Percentiles rank a stretch among this genome's conserved stretches.
Conservation (phyloP, 2,797 vertebrate species). For the Balearica regulorum region DNA sequence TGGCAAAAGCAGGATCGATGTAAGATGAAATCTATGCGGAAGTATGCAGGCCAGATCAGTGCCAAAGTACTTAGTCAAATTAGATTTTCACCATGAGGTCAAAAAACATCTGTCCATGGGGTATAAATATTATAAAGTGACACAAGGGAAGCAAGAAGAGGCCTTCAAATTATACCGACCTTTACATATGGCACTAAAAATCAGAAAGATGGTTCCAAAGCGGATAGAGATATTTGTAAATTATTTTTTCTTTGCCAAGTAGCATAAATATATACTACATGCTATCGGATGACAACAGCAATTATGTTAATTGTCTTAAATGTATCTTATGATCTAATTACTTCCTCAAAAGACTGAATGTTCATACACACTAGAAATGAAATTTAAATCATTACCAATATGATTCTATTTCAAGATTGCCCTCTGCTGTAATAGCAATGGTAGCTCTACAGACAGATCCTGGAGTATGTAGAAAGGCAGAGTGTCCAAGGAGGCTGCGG, state of each 20-base stretch:
- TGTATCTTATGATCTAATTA: not conserved
- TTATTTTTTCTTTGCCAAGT: not conserved
- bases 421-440: constrained; percentile 17
- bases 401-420: constrained; percentile 31
- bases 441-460: not conserved
- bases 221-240: not conserved
- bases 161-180: not conserved
- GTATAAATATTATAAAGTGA: not conserved
- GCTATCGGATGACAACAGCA: not conserved
- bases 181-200: not conserved
- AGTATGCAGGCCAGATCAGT: not conserved
- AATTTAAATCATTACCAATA: constrained; percentile 7
- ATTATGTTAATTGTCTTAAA: not conserved
- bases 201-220: not conserved
- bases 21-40: not conserved
- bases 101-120: not conserved
- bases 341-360: constrained; percentile 1
- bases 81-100: not conserved
- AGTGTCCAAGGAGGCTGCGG: not conserved
- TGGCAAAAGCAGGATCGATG: not conserved
- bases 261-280: not conserved
- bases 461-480: not conserved
- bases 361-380: not conserved
- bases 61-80: not conserved
- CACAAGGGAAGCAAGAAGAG: not conserved